Conservation (phyloP, 2,888 invertebrate genomes). For the Ormyrus nitidulus region DNA sequence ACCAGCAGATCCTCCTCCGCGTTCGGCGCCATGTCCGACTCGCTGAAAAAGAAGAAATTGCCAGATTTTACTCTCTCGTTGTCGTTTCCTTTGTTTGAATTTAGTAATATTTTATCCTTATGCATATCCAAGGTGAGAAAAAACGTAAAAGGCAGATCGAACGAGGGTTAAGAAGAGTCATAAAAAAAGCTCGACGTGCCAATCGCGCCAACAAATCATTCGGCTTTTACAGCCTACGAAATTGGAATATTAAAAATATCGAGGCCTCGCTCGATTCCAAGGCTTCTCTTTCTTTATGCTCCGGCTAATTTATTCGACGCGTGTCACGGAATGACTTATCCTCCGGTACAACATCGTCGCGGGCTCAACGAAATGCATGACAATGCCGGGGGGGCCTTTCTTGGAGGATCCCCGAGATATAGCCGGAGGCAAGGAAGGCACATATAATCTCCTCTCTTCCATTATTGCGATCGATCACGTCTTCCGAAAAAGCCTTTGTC, state of each 20-base stretch:
- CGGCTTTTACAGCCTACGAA: too few relatives aligned
- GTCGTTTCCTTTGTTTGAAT: too few relatives aligned
- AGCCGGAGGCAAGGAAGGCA: neutral
- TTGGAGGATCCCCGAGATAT: neutral
- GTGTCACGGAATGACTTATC: neutral
- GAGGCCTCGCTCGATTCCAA: neutral
- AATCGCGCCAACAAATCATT: too few relatives aligned
- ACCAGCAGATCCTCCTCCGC: constrained; percentile 73
- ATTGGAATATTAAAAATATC: too few relatives aligned
- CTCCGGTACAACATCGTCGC: neutral
- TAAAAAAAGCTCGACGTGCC: too few relatives aligned
- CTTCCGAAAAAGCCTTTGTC: neutral
- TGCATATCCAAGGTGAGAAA: too few relatives aligned
- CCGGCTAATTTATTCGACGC: neutral
- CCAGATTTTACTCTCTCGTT: too few relatives aligned
- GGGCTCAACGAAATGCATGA: neutral
- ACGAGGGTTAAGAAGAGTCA: too few relatives aligned
- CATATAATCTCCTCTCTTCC: neutral
- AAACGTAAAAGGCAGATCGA: too few relatives aligned
- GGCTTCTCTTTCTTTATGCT: neutral
- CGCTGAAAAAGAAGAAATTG: constrained; percentile 61
- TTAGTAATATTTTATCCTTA: too few relatives aligned
- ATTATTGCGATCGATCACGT: neutral
- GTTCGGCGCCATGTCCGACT: constrained; percentile 74
- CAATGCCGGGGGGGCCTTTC: neutral